A percentile compares a stretch with the other conserved stretches of the same genome.
Conservation (phyloP, 2,113 vertebrate genomes). For the Mystacornis crossleyi region DNA sequence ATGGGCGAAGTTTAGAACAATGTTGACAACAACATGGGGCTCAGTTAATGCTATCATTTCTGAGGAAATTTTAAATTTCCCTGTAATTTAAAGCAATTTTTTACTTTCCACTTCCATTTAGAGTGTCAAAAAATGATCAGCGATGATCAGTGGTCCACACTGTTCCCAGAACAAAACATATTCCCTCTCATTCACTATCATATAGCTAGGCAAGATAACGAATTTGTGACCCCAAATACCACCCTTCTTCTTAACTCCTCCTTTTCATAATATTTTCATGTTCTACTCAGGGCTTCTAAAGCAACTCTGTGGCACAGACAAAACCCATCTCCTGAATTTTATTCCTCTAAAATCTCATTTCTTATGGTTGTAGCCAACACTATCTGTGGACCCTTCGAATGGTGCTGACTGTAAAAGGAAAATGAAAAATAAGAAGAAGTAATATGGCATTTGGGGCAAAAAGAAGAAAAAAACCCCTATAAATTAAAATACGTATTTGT, state of each 20-base stretch:
- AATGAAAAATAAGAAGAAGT: background rate
- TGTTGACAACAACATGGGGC: background rate
- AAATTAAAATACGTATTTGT: background rate
- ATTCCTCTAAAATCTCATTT: background rate
- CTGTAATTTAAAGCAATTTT: background rate
- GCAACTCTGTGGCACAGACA: background rate
- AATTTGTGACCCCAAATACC: background rate
- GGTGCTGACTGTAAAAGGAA: background rate
- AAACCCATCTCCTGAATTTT: background rate
- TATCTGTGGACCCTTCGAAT: background rate
- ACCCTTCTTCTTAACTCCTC: background rate
- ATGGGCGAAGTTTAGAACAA: background rate
- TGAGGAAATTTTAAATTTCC: background rate
- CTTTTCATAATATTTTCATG: background rate
- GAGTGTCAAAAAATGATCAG: background rate
- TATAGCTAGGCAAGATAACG: background rate
- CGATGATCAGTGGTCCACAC: background rate
- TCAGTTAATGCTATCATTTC: background rate
- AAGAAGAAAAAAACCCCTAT: accelerated
- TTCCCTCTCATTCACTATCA: background rate
- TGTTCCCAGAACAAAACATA: background rate
- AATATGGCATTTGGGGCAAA: background rate
- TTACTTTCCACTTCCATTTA: background rate
- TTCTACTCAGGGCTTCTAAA: background rate
- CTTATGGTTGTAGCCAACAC: background rate